Base-by-base conservation (phyloP, 1,140 invertebrate species). In the Apis cerana region DNA sequence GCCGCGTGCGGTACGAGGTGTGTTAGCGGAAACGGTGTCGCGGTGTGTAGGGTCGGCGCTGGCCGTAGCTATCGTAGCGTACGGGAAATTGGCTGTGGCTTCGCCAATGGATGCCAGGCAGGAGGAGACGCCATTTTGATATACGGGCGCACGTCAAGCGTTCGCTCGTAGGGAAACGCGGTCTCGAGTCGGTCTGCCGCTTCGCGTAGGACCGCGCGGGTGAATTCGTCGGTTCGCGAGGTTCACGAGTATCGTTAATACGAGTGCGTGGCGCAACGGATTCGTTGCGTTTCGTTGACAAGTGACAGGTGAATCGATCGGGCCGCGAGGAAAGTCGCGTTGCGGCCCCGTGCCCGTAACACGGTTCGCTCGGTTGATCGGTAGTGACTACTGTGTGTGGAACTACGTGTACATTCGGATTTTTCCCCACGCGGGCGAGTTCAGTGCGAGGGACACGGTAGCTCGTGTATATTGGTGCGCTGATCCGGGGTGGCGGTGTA, bases 91-190 rank as follows among this genome's bases (percentile, higher is more conserved):
- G 89, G 86, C 87, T 76, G 87, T 86, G 88, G 84, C 87, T 87
- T 90, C 83, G 88, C 85, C 87, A 89, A 92, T 92, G 90, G 90
- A 91, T 91, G 90, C 90, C 89, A 89, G 90, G 87, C 90, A 88
- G 91, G 85, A 85, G 89, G 91, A 82, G 91, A 91, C 91, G 92
- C 92, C 92, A 93, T 93, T 93, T 93, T 93, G 92, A 93, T 93
- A 92, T 93, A 92, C 91, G 91, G 87, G 88, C 88, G 85, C 89
- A 91, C 91, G 90, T 92, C 91, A 92, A 90, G 90, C 87, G 90
- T 90, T 89, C 86, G 80, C 59, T 85, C 76, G 85, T 83, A 85
- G 84, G 82, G 81, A 84, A 85, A 87, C 83, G 89, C 89, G 86
- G 59, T 86, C 77, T 76, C 78, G 89, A 85, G 83, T 88, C 85